Base-by-base conservation (phyloP, 2,797 vertebrate species). In the Ambastaia sidthimunki region DNA sequence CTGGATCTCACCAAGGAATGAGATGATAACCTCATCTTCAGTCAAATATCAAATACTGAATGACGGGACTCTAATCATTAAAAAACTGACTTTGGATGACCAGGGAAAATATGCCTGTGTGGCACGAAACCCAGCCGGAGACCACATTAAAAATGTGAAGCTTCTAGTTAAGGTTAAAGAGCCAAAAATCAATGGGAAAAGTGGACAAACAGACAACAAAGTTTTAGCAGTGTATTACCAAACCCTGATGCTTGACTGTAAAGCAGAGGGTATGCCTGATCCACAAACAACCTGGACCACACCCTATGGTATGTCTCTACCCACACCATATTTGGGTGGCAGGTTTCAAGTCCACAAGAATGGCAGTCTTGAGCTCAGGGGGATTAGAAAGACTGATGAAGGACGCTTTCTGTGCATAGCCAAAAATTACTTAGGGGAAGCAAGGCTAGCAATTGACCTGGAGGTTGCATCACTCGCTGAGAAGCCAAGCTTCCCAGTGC, bases 321-420 rank as follows among this genome's bases (percentile, higher is more conserved):
- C 90, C 48, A 82, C 85, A 19, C 91, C 93, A 28, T 95, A 94
- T 75, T 82, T 91, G 1, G 93, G 93, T 0, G 93, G 94, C 11
- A 92, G 94, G 63, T 93, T 95, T 79, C 93, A 93, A 80, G 93
- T 95, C 7, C 93, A 95, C 81, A 85, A 55, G 28, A 95, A 95
- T 13, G 93, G 94, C 3, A 94, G 92, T 74, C 86, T 95, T 80
- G 93, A 94, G 82, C 70, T 95, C 60, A 89, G 94, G 77, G 93
- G 93, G 3, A 87, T 94, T 25, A 92, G 94, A 76, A 94, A 92
- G 88, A 89, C 91, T 0, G 94, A 95, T 71, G 92, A 93, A 81
- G 94, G 94, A 54, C 87, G 76, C 19, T 94, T 93, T 78, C 85
- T 81, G 3, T 95, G 94, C 82, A 50, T 90, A 70, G 93, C 93